phyloP scores from a whole-genome alignment of 2,888 invertebrate genomes.

The Norana najaformis region DNA sequence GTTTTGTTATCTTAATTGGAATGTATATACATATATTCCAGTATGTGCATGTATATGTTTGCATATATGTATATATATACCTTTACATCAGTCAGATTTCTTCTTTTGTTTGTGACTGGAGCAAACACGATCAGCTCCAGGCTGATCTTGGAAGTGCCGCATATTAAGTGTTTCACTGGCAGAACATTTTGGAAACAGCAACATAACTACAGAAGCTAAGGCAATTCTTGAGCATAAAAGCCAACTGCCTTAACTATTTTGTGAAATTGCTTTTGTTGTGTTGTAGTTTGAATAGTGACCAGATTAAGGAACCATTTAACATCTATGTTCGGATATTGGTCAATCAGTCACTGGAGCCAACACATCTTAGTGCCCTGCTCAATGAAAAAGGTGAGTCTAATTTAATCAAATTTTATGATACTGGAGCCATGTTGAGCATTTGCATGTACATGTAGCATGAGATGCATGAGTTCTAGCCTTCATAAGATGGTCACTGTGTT shows the following conservation, averaged over 20 bases:
- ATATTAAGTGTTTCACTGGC: background rate
- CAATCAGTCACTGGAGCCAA: constrained; percentile 57
- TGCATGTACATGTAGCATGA: background rate
- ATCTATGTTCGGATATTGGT: constrained; percentile 58
- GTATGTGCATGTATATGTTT: too few species aligned
- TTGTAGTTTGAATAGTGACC: constrained; percentile 43
- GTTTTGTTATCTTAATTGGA: background rate
- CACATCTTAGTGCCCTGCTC: constrained; percentile 49
- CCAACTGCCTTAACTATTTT: too few species aligned
- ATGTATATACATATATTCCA: background rate
- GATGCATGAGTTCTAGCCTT: background rate
- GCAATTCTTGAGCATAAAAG: too few species aligned
- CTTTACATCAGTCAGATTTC: background rate
- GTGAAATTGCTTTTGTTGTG: too few species aligned
- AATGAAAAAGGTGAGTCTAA: constrained; percentile 39
- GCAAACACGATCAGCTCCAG: too few species aligned
- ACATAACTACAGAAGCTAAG: too few species aligned
- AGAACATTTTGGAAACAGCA: too few species aligned
- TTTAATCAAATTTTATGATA: background rate
- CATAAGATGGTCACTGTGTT: background rate
- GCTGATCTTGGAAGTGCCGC: background rate
- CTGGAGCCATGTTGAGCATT: background rate
- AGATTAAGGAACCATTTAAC: constrained; percentile 55
- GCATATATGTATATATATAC: too few species aligned
- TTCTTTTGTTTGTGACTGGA: background rate